Evolutionary conservation across 2,113 vertebrate genomes (phyloP), one percentile per base, ranked within the genome.

Genomic region (Rhea pennata): DNA sequence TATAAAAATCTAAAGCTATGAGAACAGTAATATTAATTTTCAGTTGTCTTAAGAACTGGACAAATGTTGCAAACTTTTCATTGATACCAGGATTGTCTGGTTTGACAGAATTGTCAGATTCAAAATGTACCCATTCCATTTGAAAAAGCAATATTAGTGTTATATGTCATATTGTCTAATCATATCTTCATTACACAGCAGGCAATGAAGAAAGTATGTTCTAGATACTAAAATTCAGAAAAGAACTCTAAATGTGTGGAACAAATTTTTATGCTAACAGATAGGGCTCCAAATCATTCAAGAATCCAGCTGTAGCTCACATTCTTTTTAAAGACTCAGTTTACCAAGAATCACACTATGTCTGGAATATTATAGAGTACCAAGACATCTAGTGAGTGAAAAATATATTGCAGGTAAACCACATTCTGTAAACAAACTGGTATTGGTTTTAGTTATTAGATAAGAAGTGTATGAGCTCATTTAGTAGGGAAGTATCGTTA

Each of bases 331-430:
- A 85, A 80, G 76, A 76, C 36, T 58, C 61, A 65, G 48, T 86
- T 91, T 93, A 83, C 48, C 62, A 92, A 86, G 16, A 76, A 66
- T 33, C 17, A 58, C 16, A 53, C 16, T 7, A 27, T 5, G 6
- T 27, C 33, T 56, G 65, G 46, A 86, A 70, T 51, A 36, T 29
- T 31, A 42, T 26, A 74, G 72, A 95, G 46, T 50, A 72, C 7
- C 61, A 90, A 90, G 84, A 91, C 48, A 87, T 61, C 76, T 87
- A 91, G 76, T 75, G 69, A 92, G 36, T 21, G 40, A 93, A 93
- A 88, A 87, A 69, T 3, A 82, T 26, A 95, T 14, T 91, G 73
- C 82, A 87, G 75, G 70, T 61, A 75, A 69, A 59, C 58, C 27
- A 39, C 1, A 3, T 33, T 67, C 27, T 4, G 6, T 42, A 84